phyloP scores from a whole-genome alignment of 2,797 vertebrate genomes.

The Menidia menidia region DNA sequence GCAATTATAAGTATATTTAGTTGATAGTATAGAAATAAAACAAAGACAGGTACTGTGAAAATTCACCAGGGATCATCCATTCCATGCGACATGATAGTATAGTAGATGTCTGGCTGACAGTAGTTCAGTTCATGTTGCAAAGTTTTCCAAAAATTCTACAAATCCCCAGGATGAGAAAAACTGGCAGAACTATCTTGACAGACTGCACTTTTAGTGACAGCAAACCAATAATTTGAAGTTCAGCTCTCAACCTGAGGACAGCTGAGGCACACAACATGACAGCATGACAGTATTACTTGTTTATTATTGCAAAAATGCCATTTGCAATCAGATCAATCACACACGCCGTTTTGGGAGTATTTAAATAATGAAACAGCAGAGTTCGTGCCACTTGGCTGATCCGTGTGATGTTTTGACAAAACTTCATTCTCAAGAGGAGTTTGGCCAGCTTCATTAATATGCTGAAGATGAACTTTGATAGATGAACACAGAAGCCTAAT shows the following conservation, averaged over 20 bases:
- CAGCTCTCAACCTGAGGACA: not conserved
- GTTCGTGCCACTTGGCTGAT: not conserved
- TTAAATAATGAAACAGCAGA: not conserved
- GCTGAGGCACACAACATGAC: not conserved
- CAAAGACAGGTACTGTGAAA: no score
- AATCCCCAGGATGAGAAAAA: not conserved
- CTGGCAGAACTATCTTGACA: not conserved
- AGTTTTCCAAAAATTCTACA: no score
- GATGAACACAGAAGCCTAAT: not conserved
- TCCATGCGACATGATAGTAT: no score
- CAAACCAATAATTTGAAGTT: not conserved
- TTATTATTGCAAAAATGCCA: constrained; percentile 3
- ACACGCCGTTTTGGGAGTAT: not conserved
- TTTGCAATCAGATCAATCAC: not conserved
- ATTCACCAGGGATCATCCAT: no score
- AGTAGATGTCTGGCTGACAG: no score
- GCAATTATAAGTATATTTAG: not conserved
- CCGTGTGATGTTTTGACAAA: not conserved
- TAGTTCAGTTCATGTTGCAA: no score
- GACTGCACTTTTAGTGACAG: not conserved
- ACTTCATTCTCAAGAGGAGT: not conserved
- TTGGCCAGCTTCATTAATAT: not conserved
- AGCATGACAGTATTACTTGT: not conserved
- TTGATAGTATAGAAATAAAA: no score
- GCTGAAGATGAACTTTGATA: not conserved